These are phyloP conservation scores for Apotomis capreana DNA, from an alignment of 2,888 invertebrate genomes.

Conservation along the genomic window DNA sequence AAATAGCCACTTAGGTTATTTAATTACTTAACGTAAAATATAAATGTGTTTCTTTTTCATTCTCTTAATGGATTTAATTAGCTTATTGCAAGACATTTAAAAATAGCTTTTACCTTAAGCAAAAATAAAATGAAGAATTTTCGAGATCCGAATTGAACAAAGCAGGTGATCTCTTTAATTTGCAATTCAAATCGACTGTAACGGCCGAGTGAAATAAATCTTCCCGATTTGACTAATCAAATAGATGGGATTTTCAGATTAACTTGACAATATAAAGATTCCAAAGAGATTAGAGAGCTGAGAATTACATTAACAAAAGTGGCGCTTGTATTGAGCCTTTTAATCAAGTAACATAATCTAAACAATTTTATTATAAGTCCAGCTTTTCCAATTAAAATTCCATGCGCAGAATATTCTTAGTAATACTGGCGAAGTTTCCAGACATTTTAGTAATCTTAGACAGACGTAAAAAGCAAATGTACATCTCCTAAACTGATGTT, in stretches of 20 bases:
- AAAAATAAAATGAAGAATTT: neutral
- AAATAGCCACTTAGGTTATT: neutral
- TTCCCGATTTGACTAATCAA: conserved; percentile 38
- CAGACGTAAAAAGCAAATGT: neutral
- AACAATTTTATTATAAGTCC: neutral
- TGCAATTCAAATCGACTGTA: conserved; percentile 31
- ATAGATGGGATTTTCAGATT: conserved; percentile 31
- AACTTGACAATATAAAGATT: conserved; percentile 29
- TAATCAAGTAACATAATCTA: neutral
- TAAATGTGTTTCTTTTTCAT: neutral
- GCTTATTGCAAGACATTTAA: neutral
- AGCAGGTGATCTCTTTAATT: conserved; percentile 34
- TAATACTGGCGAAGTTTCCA: no score
- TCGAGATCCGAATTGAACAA: conserved; percentile 5
- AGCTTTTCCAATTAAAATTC: no score
- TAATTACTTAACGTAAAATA: neutral
- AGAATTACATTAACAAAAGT: conserved; percentile 5
- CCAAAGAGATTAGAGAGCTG: conserved; percentile 17
- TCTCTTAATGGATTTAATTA: neutral
- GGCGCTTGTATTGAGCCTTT: neutral
- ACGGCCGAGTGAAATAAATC: conserved; percentile 32
- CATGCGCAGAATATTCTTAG: no score
- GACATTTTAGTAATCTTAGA: no score
- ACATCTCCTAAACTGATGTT: neutral
- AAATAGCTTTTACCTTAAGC: neutral